Conservation (phyloP, 2,888 invertebrate genomes). For the Tenthredo mesomela region DNA sequence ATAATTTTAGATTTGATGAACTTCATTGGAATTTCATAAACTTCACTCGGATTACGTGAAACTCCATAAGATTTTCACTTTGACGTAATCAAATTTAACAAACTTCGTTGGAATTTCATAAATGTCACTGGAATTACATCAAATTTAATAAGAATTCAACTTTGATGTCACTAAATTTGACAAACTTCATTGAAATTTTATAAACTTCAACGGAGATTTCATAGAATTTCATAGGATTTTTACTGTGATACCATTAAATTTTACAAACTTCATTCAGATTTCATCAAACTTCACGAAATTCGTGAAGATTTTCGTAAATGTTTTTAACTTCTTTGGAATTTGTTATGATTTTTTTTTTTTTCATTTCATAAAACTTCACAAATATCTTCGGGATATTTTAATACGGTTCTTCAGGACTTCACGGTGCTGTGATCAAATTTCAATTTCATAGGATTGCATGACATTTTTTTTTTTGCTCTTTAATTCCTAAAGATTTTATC, state of each 20-base stretch:
- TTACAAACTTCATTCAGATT: neutral
- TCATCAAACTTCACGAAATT: too few relatives aligned
- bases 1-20: too few relatives aligned
- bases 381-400: neutral
- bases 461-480: too few relatives aligned
- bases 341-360: neutral
- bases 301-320: neutral
- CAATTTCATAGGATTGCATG: too few relatives aligned
- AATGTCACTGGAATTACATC: too few relatives aligned
- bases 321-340: neutral
- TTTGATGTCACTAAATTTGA: neutral
- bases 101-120: neutral
- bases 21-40: neutral
- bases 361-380: neutral
- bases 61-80: neutral
- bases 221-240: neutral
- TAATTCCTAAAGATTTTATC: neutral
- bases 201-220: neutral
- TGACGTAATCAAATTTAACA: neutral
- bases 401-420: too few relatives aligned
- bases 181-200: neutral
- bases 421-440: too few relatives aligned
- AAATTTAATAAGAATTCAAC: too few relatives aligned
- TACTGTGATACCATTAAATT: neutral
- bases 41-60: neutral